phyloP scores from a whole-genome alignment of 2,888 invertebrate species.

The Aphidius colemani region DNA sequence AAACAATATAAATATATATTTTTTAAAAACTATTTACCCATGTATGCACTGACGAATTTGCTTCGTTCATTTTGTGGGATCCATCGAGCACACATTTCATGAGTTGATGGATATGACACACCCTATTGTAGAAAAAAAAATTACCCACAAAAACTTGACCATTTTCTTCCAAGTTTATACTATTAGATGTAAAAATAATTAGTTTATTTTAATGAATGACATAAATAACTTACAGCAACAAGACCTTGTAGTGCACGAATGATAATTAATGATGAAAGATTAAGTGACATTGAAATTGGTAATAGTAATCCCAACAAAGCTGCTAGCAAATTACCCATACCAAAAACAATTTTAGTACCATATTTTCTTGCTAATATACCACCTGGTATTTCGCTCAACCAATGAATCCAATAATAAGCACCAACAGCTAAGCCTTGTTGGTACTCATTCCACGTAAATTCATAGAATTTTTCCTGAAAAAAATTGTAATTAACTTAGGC shows the following conservation, averaged over 20 bases:
- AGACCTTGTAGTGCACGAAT: slow-evolving; percentile 72
- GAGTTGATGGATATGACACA: slow-evolving; percentile 77
- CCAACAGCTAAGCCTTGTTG: slow-evolving; percentile 69
- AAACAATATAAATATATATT: background rate
- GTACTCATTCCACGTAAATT: slow-evolving; percentile 67
- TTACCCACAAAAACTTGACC: no score
- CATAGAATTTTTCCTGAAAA: background rate
- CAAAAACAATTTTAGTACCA: slow-evolving; percentile 75
- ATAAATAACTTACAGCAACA: slow-evolving; percentile 65
- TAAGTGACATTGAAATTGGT: slow-evolving; percentile 68
- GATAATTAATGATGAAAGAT: slow-evolving; percentile 64
- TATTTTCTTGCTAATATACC: slow-evolving; percentile 71
- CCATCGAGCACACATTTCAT: slow-evolving; percentile 79
- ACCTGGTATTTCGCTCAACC: slow-evolving; percentile 74
- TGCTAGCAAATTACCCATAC: slow-evolving; percentile 68
- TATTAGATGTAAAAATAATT: background rate
- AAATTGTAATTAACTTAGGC: background rate
- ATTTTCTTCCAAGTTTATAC: no score
- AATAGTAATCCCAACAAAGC: slow-evolving; percentile 70
- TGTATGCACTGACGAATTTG: slow-evolving; percentile 69
- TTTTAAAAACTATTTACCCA: slow-evolving; percentile 58
- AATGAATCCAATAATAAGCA: slow-evolving; percentile 76
- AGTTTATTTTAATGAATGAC: no score
- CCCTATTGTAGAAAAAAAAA: slow-evolving; percentile 58
- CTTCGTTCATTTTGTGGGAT: slow-evolving; percentile 81